A percentile compares a stretch with the other conserved stretches of the same genome.
Evolutionary conservation across 2,888 invertebrate species (phyloP).

Genomic region (Apocheima hispidaria): DNA sequence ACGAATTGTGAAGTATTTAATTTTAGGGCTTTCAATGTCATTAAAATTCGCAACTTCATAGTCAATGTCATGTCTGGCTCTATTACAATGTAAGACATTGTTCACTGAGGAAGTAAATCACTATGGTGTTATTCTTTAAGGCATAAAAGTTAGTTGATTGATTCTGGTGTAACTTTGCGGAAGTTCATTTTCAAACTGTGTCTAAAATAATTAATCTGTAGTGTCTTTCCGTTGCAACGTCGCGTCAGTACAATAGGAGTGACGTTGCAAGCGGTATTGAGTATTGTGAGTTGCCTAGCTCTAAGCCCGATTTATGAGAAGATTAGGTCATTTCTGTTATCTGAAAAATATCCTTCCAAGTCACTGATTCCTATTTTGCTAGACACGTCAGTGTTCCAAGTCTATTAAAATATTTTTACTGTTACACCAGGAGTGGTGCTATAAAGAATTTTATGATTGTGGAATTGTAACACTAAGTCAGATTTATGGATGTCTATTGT

Average conservation of each 20-base stretch:
- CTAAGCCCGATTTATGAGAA: slow-evolving; percentile 22
- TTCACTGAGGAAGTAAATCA: no score
- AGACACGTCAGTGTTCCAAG: not conserved
- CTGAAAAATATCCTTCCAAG: not conserved
- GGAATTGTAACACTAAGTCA: slow-evolving; percentile 3
- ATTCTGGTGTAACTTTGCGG: no score
- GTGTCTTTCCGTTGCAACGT: no score
- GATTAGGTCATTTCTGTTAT: not conserved
- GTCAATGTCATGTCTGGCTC: no score
- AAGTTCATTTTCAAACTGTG: no score
- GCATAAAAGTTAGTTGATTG: no score
- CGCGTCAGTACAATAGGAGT: not conserved
- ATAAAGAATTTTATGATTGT: slow-evolving; percentile 11
- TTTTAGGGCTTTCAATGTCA: no score
- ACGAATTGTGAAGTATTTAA: no score
- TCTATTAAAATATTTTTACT: slow-evolving; percentile 57
- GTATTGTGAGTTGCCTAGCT: not conserved
- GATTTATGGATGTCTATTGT: slow-evolving; percentile 1
- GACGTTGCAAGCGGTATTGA: not conserved
- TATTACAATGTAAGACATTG: no score
- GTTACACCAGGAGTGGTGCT: slow-evolving; percentile 43
- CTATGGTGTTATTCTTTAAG: no score
- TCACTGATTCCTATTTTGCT: not conserved
- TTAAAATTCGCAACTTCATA: no score
- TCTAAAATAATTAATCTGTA: no score